Base-by-base conservation (phyloP, 35 echinoderm and acorn worm species). In the Heliocidaris erythrogramma region DNA sequence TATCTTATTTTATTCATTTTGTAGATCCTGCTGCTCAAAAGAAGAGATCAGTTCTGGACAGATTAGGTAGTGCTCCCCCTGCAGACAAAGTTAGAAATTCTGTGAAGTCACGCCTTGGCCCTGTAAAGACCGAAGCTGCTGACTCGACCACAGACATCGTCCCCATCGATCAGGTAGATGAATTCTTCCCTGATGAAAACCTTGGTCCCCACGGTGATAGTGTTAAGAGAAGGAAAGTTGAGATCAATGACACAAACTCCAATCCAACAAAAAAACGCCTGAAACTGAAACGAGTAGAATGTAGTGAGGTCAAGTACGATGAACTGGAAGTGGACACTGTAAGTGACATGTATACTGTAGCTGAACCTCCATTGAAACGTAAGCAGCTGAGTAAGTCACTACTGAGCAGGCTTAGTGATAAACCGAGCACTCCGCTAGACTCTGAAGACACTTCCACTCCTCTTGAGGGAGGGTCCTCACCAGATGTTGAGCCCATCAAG, bases 31-130 rank as follows among this genome's bases (percentile, higher is more conserved):
- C 91, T 30, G 48, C n/a, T 11, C 91, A 92, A n/a, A 92, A 92
- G 91, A 92, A 92, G 50, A 49, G 47, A 50, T 92, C 91, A 50
- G 91, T 92, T 30, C 47, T 92, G 48, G 91, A 92, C 91, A 92
- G 91, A 30, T 49, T 92, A 30, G 91, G 91, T 5, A 30, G 31
- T 49, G 50, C 91, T 13, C 47, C 49, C 31, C 48, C 91, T 59
- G 29, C 48, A 7, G 91, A 59, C 9, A 49, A 59, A 49, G n/a
- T 27, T 29, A 32, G 91, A 13, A 48, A 48, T 59, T 92, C 91
- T 21, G 91, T 92, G 17, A 92, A 92, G 47, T 92, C 91, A 92
- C 91, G 91, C 49, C 91, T 92, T 92, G 91, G 91, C 14, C 91
- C 91, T 12, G 48, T 92, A 18, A 92, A 52, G 91, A 30, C 27